Evolutionary conservation across 2,797 vertebrate genomes (phyloP).

Genomic region (Valencia hispanica): DNA sequence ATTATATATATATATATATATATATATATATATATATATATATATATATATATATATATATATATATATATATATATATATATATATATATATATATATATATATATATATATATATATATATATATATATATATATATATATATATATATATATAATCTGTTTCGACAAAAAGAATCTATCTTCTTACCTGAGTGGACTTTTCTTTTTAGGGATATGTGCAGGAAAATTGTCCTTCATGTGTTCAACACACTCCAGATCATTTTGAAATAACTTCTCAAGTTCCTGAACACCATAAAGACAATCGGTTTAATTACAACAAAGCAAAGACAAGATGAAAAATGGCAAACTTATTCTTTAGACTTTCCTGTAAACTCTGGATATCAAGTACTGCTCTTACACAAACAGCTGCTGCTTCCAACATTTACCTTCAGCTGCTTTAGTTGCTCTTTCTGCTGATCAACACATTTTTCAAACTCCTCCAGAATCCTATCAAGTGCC

Average conservation of each 20-base stretch:
- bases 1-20: too few relatives aligned
- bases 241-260: constrained; percentile 63
- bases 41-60: too few relatives aligned
- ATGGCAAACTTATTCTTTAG: neutral
- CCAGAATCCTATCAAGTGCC: constrained; percentile 45
- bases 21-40: too few relatives aligned
- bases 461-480: constrained; percentile 60
- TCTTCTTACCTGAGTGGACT: constrained; percentile 49
- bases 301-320: neutral
- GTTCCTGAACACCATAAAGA: constrained; percentile 58
- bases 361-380: neutral
- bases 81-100: too few relatives aligned
- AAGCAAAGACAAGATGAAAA: neutral
- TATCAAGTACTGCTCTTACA: too few relatives aligned
- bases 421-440: constrained; percentile 61
- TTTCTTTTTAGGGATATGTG: constrained; percentile 72
- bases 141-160: too few relatives aligned
- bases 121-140: too few relatives aligned
- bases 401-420: neutral
- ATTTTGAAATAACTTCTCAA: constrained; percentile 64
- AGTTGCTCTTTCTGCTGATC: constrained; percentile 52
- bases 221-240: constrained; percentile 74
- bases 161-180: neutral
- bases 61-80: too few relatives aligned
- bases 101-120: too few relatives aligned